Evolutionary conservation across 2,797 vertebrate genomes (phyloP), one percentile per base, ranked within the genome.

Genomic region (Peromyscus aztecus): DNA sequence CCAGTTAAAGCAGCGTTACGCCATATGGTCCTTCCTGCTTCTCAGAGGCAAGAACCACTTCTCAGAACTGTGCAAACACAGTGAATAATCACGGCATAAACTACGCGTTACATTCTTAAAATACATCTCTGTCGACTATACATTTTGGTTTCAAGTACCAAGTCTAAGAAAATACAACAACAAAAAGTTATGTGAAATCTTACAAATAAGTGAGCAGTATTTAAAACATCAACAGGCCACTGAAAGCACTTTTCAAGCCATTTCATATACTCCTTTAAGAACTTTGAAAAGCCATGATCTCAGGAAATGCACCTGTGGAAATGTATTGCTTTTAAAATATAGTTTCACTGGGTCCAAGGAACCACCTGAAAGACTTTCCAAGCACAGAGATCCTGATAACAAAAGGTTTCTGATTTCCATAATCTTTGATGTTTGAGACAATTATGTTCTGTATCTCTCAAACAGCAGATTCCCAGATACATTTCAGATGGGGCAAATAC

Each of bases 151-250:
- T 94, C 52, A 94, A 89, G 91, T 85, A 49, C 6, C 4, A 73
- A 78, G 24, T 94, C 80, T 75, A 55, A 97, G 81, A 43, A 93
- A 95, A 83, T 37, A 85, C 17, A 27, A 24, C n/a, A n/a, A n/a
- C 55, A 23, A 91, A 94, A n/a, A 91, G 90, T 89, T 46, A 87
- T 80, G 40, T 93, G 71, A 88, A 85, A 84, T 67, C 69, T 96
- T 93, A 55, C 6, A 80, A 89, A 86, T 94, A 37, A 82, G 52
- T 37, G n/a, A 46, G 73, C 80, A 91, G 24, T 31, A 49, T 89
- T 93, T 34, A 78, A 83, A 90, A 69, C 14, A 40, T 94, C 57
- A 63, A 0, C 10, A 91, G 89, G 81, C 9, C 34, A 1, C 80
- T 57, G 17, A n/a, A 78, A 92, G 55, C 4, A 52, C 12, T 82